Percentiles rank a stretch among this genome's conserved stretches.
phyloP scores from a whole-genome alignment of 2,888 invertebrate genomes.

The Bellardia bayeri region DNA sequence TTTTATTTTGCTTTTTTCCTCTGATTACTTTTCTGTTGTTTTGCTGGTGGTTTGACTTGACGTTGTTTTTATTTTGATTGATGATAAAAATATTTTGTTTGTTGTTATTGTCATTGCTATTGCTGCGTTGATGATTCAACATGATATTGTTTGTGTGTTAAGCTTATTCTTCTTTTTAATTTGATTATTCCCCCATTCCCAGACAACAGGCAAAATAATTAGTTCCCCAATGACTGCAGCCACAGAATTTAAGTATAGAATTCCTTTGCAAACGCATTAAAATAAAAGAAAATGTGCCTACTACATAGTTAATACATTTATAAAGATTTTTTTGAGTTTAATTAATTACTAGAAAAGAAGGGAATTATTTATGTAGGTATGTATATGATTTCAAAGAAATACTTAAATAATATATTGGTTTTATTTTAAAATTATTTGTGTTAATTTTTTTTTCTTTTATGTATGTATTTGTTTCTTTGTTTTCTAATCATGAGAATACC shows the following conservation, averaged over 20 bases:
- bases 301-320: too few relatives aligned
- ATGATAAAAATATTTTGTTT: constrained; percentile 47
- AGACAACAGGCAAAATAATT: neutral
- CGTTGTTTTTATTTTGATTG: constrained; percentile 39
- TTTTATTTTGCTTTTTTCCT: constrained; percentile 11
- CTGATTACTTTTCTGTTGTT: neutral
- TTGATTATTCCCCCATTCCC: constrained; percentile 4
- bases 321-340: neutral
- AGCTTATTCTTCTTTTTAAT: neutral
- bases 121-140: constrained; percentile 45
- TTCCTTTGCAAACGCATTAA: constrained; percentile 3
- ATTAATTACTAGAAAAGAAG: neutral
- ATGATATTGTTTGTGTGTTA: constrained; percentile 39
- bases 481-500: neutral
- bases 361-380: neutral
- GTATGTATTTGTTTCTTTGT: neutral
- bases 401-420: neutral
- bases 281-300: constrained; percentile 8
- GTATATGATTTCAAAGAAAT: neutral
- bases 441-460: neutral
- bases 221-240: neutral
- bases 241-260: neutral
- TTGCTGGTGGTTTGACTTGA: constrained; percentile 15
- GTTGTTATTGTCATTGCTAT: constrained; percentile 41
- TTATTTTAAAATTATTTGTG: neutral